Evolutionary conservation across 2,888 invertebrate species (phyloP), one percentile per base, ranked within the genome.

Genomic region (Congeria kusceri): DNA sequence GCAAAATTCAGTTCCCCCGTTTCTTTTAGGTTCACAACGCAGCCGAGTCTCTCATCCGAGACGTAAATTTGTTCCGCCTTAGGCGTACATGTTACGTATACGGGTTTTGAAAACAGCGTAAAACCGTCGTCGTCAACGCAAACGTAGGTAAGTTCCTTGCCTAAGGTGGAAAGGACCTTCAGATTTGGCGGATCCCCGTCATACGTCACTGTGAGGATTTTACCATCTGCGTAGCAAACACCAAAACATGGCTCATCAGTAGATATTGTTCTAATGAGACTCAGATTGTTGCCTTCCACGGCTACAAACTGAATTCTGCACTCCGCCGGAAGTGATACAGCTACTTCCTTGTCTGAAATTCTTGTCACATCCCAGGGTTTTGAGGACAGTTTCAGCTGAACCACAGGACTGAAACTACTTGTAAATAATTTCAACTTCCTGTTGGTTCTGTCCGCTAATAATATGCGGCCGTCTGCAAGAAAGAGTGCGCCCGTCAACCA

Each of bases 401-500:
- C 63, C 0, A 84, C 46, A 5, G 73, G 76, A 11, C 73, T 67
- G 27, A 78, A 85, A 23, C 68, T 80, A 23, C 75, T 86, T 18
- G 74, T 79, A 57, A 84, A 87, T 49, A 87, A 23, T 27, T 87
- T 87, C 25, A 87, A 70, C 20, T 87, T 87, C 53, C 76, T 67
- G 70, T 87, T 87, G 9, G 83, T 79, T 27, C 87, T 65, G 57
- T 87, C 87, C 9, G 83, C 86, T 1, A 87, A 64, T 18, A 84
- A 15, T 18, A 87, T 78, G 9, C 85, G 73, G 4, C 87, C 85
- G 32, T 87, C 87, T 11, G 71, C 44, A 4, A 87, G 71, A 53
- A 85, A 87, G 9, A 62, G 32, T 13, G 87, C 87, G 0, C 87
- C 87, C 0, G 87, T 87, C 56, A 85, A 85, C 87, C 87, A 87